A percentile compares a stretch with the other conserved stretches of the same genome.
phyloP scores from a whole-genome alignment of 2,797 vertebrate species.

The Gobionotothen gibberifrons region DNA sequence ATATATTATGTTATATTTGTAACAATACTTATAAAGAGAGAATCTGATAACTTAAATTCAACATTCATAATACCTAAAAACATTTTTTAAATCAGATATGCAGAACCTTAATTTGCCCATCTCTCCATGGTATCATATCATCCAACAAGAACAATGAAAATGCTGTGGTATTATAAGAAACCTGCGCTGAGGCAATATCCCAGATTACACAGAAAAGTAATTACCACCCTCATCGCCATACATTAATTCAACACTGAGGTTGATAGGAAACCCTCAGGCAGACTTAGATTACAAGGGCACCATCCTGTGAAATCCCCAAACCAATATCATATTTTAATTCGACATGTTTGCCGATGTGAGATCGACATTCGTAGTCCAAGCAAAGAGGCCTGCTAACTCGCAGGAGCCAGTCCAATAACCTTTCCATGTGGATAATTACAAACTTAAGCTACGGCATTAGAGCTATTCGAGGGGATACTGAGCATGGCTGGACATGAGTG shows the following conservation, averaged over 20 bases:
- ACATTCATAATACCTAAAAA: too few relatives aligned
- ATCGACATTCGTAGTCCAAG: slow-evolving; percentile 51
- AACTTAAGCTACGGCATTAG: slow-evolving; percentile 51
- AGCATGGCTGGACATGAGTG: slow-evolving; percentile 30
- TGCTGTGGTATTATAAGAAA: slow-evolving; percentile 34
- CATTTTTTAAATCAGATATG: too few relatives aligned
- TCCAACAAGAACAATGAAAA: slow-evolving; percentile 50
- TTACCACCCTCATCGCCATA: slow-evolving; percentile 59
- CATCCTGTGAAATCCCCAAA: slow-evolving; percentile 68
- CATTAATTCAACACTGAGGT: slow-evolving; percentile 62
- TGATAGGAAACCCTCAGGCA: slow-evolving; percentile 64
- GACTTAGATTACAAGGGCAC: slow-evolving; percentile 61
- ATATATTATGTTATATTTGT: too few relatives aligned
- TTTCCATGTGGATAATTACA: slow-evolving; percentile 64
- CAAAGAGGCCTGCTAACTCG: slow-evolving; percentile 25
- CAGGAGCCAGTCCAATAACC: slow-evolving; percentile 57
- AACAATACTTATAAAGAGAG: too few relatives aligned
- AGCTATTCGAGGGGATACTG: slow-evolving; percentile 25
- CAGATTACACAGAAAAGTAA: slow-evolving; percentile 68
- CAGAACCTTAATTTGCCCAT: not conserved
- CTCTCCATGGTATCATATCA: slow-evolving; percentile 13
- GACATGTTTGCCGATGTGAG: slow-evolving; percentile 59
- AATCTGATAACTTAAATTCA: too few relatives aligned
- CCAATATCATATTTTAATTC: slow-evolving; percentile 74
- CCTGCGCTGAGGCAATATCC: slow-evolving; percentile 52